Evolutionary conservation across 2,113 vertebrate genomes (phyloP), one percentile per base, ranked within the genome.

Genomic region (Ageneiosus marmoratus): DNA sequence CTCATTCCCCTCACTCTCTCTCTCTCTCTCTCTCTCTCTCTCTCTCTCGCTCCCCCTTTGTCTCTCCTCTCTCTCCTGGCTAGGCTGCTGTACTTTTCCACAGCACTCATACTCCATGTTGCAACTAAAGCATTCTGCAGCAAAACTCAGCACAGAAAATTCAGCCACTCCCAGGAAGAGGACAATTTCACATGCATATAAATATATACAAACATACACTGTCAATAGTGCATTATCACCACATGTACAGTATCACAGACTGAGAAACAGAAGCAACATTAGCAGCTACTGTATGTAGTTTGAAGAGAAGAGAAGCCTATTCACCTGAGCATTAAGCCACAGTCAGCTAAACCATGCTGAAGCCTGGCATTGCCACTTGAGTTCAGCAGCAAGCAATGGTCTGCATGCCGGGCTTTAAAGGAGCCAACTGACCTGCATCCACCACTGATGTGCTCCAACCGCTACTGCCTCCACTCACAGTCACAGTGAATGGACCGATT

Each of bases 81-180:
- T 92, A 92, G 91, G 91, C 86, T 91, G 77, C 79, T 85, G 89
- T 90, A 89, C 90, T 89, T 87, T 90, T 90, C 70, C 83, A 88
- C 85, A 89, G 85, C 88, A 86, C 65, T 84, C 65, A 80, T 51
- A 69, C 86, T 88, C 83, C 88, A 81, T 87, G 75, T 72, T 83
- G 85, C 86, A 88, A 83, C 86, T 37, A 77, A 91, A 90, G 90
- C 53, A 89, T 89, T 91, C 91, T 92, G 91, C 90, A 91, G 89
- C 87, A 91, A 89, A 92, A 72, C 78, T 41, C 87, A 83, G 88
- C 87, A 86, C 85, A 84, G 86, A 89, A 83, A 91, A 90, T 72
- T 29, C 74, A 84, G 91, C 92, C 91, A 90, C 93, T 93, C 92
- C 92, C 90, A 85, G 86, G 81, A 80, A 86, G 83, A 86, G 84